Conservation (phyloP, 2,113 vertebrate species). For the Azemiops feae region DNA sequence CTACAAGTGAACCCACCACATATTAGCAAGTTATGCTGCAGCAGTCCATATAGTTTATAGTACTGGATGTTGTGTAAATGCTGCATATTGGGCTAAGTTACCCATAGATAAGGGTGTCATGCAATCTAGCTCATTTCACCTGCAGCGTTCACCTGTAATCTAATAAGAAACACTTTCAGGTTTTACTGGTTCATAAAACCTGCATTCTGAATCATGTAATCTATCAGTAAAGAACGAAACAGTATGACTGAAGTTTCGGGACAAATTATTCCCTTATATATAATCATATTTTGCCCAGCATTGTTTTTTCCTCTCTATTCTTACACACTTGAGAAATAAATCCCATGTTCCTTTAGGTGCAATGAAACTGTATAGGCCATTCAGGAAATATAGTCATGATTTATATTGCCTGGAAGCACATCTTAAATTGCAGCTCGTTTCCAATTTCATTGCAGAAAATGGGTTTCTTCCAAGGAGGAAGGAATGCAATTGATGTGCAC, state of each 20-base stretch:
- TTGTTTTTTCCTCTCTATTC: background rate
- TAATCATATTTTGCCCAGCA: background rate
- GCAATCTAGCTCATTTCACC: background rate
- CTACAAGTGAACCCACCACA: background rate
- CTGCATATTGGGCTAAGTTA: background rate
- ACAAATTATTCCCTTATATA: constrained; percentile 40
- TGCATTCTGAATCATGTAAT: background rate
- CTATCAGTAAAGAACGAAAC: background rate
- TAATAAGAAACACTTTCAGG: background rate
- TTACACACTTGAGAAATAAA: constrained; percentile 20
- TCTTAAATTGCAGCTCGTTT: constrained; percentile 34
- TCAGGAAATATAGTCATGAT: constrained; percentile 2
- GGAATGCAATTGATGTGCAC: background rate
- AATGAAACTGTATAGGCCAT: constrained; percentile 3
- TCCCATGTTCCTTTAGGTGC: background rate
- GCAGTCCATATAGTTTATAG: background rate
- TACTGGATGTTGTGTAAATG: background rate
- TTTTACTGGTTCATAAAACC: background rate
- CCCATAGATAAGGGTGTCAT: background rate
- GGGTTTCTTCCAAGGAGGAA: background rate
- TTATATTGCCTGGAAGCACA: constrained; percentile 18
- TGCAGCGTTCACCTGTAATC: background rate
- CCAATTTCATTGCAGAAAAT: constrained; percentile 32
- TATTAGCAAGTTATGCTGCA: background rate
- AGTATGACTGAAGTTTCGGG: constrained; percentile 51